Base-by-base conservation (phyloP, 2,797 vertebrate genomes). In the Gallirallus australis region DNA sequence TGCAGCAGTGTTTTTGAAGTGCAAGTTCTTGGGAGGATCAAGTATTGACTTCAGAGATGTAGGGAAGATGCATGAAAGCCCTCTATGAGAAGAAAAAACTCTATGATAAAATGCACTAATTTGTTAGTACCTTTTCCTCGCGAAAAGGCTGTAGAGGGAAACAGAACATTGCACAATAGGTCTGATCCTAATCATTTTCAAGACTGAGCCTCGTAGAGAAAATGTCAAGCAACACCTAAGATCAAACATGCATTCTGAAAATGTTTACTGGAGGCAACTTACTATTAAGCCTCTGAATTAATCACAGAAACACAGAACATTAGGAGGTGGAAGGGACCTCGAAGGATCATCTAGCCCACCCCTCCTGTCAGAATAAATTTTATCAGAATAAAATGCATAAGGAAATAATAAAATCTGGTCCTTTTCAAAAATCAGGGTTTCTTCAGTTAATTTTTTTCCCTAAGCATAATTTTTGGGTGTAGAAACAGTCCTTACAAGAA, bases 371-470 rank as follows among this genome's bases (percentile, higher is more conserved):
- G 42, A 45, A 45, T 45, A 19, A 45, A 45, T 19, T 45, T 45
- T 45, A 45, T 45, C 30, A 52, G 11, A 61, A 61, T 30, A 35
- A 89, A 72, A 57, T 7, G 8, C 0, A 0, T 5, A 42, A 19
- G 7, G 17, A 75, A 70, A 75, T 1, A 15, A 35, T 1, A 60
- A 92, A 39, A 72, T 25, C 30, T 5, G 14, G 1, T 60, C 24
- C 31, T 31, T 47, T 47, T 47, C 11, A 81, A 82, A 30, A 27
- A 8, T 18, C 13, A 15, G 24, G 17, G 13, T 28, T 80, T 33
- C 10, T 14, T 73, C 35, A 15, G 6, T 31, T 42, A 35, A 45
- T 0, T 4, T 57, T 47, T 57, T 48, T 8, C 1, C 11, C 21
- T 3, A 64, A 63, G 13, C 9, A 8, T 50, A 42, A 40, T 88